Evolutionary conservation across 2,888 invertebrate genomes (phyloP), one percentile per base, ranked within the genome.

Genomic region (Nemoura dubitans): DNA sequence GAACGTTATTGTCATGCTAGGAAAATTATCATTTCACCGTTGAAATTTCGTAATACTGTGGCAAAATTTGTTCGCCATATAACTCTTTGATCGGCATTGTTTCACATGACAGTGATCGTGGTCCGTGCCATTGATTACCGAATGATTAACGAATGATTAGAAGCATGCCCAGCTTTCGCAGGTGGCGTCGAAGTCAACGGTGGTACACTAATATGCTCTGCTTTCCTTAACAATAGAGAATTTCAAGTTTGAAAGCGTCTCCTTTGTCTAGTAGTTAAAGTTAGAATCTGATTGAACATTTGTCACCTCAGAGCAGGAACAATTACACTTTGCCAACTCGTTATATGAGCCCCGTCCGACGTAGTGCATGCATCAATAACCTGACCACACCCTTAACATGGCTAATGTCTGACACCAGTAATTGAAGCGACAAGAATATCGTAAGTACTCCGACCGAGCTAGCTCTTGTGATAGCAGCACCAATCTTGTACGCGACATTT

Each of bases 271-370:
- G 59, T 16, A 59, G 59, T 59, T 59, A 59, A 59, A 59, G 59
- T 59, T 59, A 10, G 59, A 59, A 59, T 59, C 59, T 59, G 59
- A 59, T 59, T 59, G 59, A 59, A 59, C 59, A 59, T 59, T 81
- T 30, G 29, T 81, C 81, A 81, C 81, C 81, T 81, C 81, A 28
- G 59, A 10, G 21, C 59, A 21, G 21, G 81, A 81, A 81, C 81
- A 81, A 81, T 81, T 81, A 81, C 81, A 81, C 30, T 81, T 81
- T 28, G 27, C 16, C 81, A 81, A 81, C 81, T 81, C 81, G 29
- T n/a, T 81, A 81, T 81, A 81, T 30, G 81, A 30, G 28, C 30
- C n/a, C 7, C 81, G 81, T 30, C 81, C 81, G 81, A 81, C 81
- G 81, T 81, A 10, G 36, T 36, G 7, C 27, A 27, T 81, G 81